Base-by-base conservation (phyloP, 2,113 vertebrate genomes). In the Pteruthius melanotis region DNA sequence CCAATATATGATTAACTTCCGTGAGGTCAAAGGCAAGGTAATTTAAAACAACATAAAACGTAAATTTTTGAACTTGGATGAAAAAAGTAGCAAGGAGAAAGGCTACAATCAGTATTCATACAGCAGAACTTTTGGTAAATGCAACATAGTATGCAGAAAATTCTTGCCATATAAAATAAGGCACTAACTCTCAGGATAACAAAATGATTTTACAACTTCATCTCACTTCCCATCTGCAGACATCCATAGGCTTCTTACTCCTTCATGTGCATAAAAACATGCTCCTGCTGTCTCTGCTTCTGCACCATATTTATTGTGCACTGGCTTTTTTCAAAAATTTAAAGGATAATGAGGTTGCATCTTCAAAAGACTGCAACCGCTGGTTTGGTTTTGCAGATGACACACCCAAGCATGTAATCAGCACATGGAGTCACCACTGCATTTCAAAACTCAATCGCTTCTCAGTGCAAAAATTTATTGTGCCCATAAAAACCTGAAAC, bases 221-320 rank as follows among this genome's bases (percentile, higher is more conserved):
- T 78, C 56, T 96, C 63, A 56, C 37, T 94, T 93, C 45, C 74
- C 52, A 77, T 77, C 76, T 87, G 85, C 74, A 92, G 87, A 87
- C 50, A 89, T 84, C 53, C n/a, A 35, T 22, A 72, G 77, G 37
- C 26, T 91, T 89, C 60, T 47, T 76, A 80, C 40, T 87, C 64
- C 70, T 85, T 79, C 39, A 83, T 26, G 52, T 61, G 68, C 52
- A 60, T 11, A 53, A 66, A 69, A 87, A 54, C 31, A 85, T 20
- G 18, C 40, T 92, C 35, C 35, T 63, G 45, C 20, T 54, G 35
- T 64, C 56, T 89, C 72, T 90, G 75, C 13, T 80, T 83, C 69
- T 80, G 39, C n/a, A 86, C 15, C 33, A 11, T 69, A 80, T 83
- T 83, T 90, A 82, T 45, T 22, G 12, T 39, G 30, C 13, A 26